phyloP scores from a whole-genome alignment of 1,140 invertebrate species.

The Neuroterus valhalla region DNA sequence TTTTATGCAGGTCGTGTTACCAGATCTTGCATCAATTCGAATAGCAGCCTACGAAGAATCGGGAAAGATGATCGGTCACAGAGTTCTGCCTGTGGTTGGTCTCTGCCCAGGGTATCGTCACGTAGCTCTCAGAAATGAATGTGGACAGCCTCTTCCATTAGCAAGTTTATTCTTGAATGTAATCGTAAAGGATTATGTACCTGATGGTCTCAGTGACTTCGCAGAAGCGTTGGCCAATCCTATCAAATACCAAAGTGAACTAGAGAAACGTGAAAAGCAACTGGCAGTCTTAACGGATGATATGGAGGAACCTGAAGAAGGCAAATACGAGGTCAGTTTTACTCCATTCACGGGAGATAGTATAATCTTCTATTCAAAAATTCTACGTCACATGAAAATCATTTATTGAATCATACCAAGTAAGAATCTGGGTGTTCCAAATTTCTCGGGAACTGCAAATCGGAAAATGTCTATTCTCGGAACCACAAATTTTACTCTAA shows the following conservation, averaged over 20 bases:
- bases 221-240: conserved; percentile 98
- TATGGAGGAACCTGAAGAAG: conserved; percentile 76
- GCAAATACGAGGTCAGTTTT: conserved; percentile 68
- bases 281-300: conserved; percentile 93
- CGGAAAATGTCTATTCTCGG: too few species aligned
- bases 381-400: background rate
- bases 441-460: too few species aligned
- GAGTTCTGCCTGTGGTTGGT: conserved; percentile 96
- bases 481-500: too few species aligned
- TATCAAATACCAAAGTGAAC: conserved; percentile 95
- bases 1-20: conserved; percentile 89
- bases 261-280: conserved; percentile 94
- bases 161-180: conserved; percentile 95
- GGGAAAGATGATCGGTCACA: conserved; percentile 95
- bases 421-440: too few species aligned
- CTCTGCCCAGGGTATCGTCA: conserved; percentile 96
- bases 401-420: too few species aligned
- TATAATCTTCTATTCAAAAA: conserved; percentile 37
- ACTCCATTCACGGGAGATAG: background rate
- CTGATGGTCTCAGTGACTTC: conserved; percentile 93
- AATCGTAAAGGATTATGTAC: conserved; percentile 97
- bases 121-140: conserved; percentile 90
- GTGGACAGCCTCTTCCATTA: conserved; percentile 93
- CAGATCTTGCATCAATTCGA: conserved; percentile 95
- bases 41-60: conserved; percentile 98